A percentile compares a stretch with the other conserved stretches of the same genome.
Evolutionary conservation across 1,140 invertebrate species (phyloP).

Genomic region (Drosophila lini): DNA sequence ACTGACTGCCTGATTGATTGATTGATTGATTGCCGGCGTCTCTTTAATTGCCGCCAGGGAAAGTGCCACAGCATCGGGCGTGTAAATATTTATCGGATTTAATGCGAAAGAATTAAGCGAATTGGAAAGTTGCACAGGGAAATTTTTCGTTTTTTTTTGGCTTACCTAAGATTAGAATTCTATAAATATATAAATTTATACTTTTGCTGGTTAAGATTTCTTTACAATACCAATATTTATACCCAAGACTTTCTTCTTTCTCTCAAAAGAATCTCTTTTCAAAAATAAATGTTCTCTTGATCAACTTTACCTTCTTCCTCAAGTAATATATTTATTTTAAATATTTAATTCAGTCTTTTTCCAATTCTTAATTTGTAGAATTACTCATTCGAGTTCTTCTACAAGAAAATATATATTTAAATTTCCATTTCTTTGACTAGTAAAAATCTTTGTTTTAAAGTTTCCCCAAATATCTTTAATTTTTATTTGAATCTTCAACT

Average conservation of each 20-base stretch:
- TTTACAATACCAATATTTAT: neutral
- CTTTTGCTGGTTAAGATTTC: neutral
- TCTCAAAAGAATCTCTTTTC: neutral
- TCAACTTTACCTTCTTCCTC: neutral
- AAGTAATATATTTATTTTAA: neutral
- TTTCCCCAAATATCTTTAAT: neutral
- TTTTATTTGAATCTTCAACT: neutral
- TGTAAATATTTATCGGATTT: conserved; percentile 39
- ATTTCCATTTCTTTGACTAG: neutral
- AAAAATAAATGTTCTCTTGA: neutral
- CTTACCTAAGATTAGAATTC: conserved; percentile 2
- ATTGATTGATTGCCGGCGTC: conserved; percentile 52
- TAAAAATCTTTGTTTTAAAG: neutral
- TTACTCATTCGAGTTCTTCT: neutral
- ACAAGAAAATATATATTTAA: neutral
- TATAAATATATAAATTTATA: neutral
- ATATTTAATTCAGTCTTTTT: neutral
- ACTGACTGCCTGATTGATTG: conserved; percentile 25
- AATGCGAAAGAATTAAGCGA: conserved; percentile 29
- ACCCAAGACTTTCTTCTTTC: neutral
- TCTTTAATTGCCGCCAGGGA: conserved; percentile 46
- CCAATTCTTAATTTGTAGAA: neutral
- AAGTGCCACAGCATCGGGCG: conserved; percentile 34
- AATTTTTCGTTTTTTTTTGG: conserved; percentile 8
- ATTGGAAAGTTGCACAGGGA: conserved; percentile 36